Evolutionary conservation across 2,888 invertebrate genomes (phyloP), one percentile per base, ranked within the genome.

Genomic region (Melinopterus prodromus): DNA sequence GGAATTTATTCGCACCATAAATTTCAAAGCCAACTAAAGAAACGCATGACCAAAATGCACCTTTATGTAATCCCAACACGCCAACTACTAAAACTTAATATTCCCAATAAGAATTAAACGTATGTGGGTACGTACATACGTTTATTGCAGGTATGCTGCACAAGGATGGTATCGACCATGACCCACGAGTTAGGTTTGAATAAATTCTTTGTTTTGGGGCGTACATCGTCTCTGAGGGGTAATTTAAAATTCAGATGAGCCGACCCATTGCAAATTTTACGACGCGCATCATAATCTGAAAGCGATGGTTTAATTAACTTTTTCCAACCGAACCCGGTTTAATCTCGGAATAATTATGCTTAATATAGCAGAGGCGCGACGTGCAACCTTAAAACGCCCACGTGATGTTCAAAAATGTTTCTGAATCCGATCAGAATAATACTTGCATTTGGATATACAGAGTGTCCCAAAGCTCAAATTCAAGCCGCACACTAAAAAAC

Each of bases 141-240:
- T 53, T 53, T 53, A 53, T 53, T 7, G 53, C 53, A 53, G 53
- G 53, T 7, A 53, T 53, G 53, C 53, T 7, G 53, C 53, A 12
- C 53, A 12, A 53, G 12, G 5, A 53, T 53, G 9, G 53, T 38
- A 53, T 53, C 53, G 53, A 53, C 53, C 53, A 12, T 53, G 53
- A 53, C 53, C 53, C 53, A 12, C 12, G 53, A 53, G 53, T 53
- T 53, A 53, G 6, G 4, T 36, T 16, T 16, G 12, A 36, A 72
- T 72, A 16, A 72, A 72, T 72, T 72, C 72, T 72, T 72, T 72
- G 72, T 72, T 72, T 72, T 72, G 35, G 72, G 72, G 72, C 72
- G 72, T 72, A 16, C 72, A 72, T 53, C 53, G 36, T 26, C 16
- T 36, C 35, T 6, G 14, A 36, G 16, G 12, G 35, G 72, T 36